Base-by-base conservation (phyloP, 2,113 vertebrate species). In the Pteropus alecto region DNA sequence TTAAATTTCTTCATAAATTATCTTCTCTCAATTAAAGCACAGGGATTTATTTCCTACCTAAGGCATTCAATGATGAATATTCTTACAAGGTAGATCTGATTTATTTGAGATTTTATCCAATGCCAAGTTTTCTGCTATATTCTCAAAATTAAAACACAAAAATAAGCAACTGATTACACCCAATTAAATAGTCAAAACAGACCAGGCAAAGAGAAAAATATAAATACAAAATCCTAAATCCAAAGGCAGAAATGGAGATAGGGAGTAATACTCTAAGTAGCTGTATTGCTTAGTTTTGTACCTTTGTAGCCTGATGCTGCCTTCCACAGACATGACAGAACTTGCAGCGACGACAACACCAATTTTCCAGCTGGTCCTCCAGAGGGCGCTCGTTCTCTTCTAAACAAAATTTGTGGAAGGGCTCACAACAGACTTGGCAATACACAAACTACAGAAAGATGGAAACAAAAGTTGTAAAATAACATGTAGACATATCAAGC, bases 341-440 rank as follows among this genome's bases (percentile, higher is more conserved):
- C 95, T 99, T 99, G 98, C 99, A 99, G 81, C 99, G 98, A 78
- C 99, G 99, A 97, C 99, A 99, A 98, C 99, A 99, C 99, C 99
- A 99, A 98, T 99, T 99, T 95, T 99, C 99, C 99, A 99, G 98
- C 98, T 99, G 99, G 97, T 99, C 99, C 97, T 99, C 99, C 93
- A 99, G 99, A 68, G 99, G 99, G 98, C 99, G 99, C 98, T 99
- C 99, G 0, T 98, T 99, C 98, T 99, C 99, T 97, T 99, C 99
- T 97, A 99, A 98, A 98, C 99, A 99, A 98, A 99, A 99, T 91
- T 99, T 99, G 98, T 99, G 99, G 98, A 99, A 99, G 21, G 99
- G 99, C 97, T 99, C 99, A 97, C 99, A 99, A 97, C 99, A 99
- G 68, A 99, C 99, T 99, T 99, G 99, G 98, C 99, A 99, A 98